A percentile compares a stretch with the other conserved stretches of the same genome.
Evolutionary conservation across 2,888 invertebrate genomes (phyloP).

Genomic region (Philereme transversata): DNA sequence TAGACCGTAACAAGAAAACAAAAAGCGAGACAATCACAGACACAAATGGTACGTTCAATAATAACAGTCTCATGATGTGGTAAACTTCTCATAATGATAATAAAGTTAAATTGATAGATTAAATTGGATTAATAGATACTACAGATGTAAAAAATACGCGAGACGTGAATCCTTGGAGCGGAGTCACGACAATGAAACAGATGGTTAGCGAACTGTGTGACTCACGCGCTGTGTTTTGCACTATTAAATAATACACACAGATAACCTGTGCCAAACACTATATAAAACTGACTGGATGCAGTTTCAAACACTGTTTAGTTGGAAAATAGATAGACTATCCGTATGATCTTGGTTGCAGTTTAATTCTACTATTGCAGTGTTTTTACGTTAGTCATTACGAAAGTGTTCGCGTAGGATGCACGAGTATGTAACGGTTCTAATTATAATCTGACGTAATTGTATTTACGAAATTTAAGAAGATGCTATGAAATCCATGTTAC

Average conservation of each 20-base stretch:
- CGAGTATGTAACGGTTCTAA: constrained; percentile 12
- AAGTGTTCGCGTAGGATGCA: constrained; percentile 3
- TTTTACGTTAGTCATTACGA: constrained; percentile 22
- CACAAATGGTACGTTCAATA: constrained; percentile 18
- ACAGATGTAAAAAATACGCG: constrained; percentile 29
- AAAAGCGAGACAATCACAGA: constrained; percentile 39
- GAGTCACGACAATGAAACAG: constrained; percentile 61
- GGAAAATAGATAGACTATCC: constrained; percentile 24
- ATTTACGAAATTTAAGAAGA: constrained; percentile 6
- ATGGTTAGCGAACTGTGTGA: constrained; percentile 63
- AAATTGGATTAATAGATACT: constrained; percentile 22
- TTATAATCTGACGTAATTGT: constrained; percentile 3
- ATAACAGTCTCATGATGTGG: background rate
- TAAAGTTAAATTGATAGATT: constrained; percentile 20
- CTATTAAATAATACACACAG: constrained; percentile 40
- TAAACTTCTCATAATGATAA: constrained; percentile 21
- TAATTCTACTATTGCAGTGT: constrained; percentile 37
- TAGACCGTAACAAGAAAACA: constrained; percentile 44
- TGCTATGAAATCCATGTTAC: background rate
- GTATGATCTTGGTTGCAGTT: constrained; percentile 37
- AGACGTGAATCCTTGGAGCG: constrained; percentile 42
- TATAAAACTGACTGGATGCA: constrained; percentile 20
- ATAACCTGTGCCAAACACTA: constrained; percentile 40
- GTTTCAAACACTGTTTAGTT: constrained; percentile 16
- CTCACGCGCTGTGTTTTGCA: constrained; percentile 48